These are phyloP conservation scores for Zosterops japonicus DNA, from an alignment of 2,113 vertebrate species.

Conservation along the genomic window DNA sequence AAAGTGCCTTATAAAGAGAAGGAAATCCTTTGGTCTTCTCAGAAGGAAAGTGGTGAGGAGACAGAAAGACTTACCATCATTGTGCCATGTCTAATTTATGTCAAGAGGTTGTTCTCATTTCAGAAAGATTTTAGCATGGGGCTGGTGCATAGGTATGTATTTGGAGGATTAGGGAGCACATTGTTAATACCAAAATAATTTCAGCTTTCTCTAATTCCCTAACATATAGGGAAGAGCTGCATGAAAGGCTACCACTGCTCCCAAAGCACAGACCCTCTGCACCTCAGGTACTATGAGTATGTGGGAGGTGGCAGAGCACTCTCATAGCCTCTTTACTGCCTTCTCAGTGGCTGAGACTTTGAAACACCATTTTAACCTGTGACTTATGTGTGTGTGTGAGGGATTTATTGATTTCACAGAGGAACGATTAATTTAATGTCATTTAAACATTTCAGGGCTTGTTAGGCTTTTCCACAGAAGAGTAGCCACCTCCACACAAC, in stretches of 20 bases:
- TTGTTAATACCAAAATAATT: neutral
- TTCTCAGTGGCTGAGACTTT: neutral
- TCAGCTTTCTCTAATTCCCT: neutral
- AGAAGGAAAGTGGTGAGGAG: neutral
- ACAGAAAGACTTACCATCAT: neutral
- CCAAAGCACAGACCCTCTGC: neutral
- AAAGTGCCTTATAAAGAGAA: neutral
- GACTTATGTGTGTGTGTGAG: accelerated
- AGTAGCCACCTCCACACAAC: neutral
- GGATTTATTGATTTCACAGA: neutral
- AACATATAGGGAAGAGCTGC: neutral
- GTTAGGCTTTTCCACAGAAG: neutral
- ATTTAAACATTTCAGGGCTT: neutral
- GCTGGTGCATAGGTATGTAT: neutral
- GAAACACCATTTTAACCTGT: neutral
- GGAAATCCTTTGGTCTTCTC: neutral
- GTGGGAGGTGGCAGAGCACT: neutral
- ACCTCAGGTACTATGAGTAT: neutral
- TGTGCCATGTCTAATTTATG: neutral
- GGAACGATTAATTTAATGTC: neutral
- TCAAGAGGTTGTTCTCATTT: neutral
- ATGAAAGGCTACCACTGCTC: neutral
- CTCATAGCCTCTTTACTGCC: neutral
- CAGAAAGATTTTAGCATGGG: slow-evolving; percentile 38
- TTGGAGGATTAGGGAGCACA: neutral